These are phyloP conservation scores for Apocheima hispidaria DNA, from an alignment of 2,888 invertebrate species.

Conservation along the genomic window DNA sequence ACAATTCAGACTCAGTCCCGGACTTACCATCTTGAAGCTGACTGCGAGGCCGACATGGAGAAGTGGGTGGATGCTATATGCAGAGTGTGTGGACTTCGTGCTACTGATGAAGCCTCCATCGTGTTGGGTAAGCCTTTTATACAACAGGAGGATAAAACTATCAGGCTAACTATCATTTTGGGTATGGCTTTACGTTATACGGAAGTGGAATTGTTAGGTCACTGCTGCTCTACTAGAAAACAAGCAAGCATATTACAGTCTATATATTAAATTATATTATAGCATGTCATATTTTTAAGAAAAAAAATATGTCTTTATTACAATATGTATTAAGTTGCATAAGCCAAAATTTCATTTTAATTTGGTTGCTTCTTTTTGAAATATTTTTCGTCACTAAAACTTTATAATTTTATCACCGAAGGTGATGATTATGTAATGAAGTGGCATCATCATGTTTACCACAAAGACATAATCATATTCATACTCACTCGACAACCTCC, in stretches of 20 bases:
- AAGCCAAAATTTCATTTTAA: too few species aligned
- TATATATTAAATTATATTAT: too few species aligned
- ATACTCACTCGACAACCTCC: too few species aligned
- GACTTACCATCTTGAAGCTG: constrained; percentile 96
- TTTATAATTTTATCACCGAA: too few species aligned
- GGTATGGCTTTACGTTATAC: background rate
- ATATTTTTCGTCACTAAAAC: too few species aligned
- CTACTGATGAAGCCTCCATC: constrained; percentile 86
- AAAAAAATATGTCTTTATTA: too few species aligned
- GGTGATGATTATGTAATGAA: too few species aligned
- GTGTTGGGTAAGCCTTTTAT: constrained; percentile 41
- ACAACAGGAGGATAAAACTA: background rate
- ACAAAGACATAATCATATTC: background rate
- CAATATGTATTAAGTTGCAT: too few species aligned
- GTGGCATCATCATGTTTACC: background rate
- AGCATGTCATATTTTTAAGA: too few species aligned
- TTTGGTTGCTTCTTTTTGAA: too few species aligned
- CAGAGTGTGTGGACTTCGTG: constrained; percentile 94
- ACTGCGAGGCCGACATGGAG: constrained; percentile 96
- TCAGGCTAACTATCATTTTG: background rate
- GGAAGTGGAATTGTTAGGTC: background rate
- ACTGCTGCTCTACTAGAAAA: too few species aligned
- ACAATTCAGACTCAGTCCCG: constrained; percentile 95
- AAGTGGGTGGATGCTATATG: constrained; percentile 98
- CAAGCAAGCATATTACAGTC: too few species aligned